A percentile compares a stretch with the other conserved stretches of the same genome.
phyloP scores from a whole-genome alignment of 2,797 vertebrate genomes.

The Sciurus vulgaris region DNA sequence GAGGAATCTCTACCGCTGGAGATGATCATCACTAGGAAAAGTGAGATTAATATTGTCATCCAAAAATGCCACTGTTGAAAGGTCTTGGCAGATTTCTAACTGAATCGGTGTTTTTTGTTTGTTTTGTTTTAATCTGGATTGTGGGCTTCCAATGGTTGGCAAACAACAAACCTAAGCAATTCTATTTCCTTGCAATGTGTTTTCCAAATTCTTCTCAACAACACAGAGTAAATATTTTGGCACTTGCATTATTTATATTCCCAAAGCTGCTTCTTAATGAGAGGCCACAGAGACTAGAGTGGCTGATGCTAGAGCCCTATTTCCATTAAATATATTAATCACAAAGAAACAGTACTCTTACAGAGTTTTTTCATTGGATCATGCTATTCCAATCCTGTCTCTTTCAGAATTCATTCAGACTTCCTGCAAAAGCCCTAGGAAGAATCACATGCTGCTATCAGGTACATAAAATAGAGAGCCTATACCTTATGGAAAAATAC shows the following conservation, averaged over 20 bases:
- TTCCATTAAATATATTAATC: not conserved
- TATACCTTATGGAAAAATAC: not conserved
- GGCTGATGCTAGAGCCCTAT: not conserved
- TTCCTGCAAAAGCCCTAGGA: not conserved
- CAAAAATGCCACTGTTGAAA: conserved; percentile 45
- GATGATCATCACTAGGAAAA: conserved; percentile 8
- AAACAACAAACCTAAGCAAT: not conserved
- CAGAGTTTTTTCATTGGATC: not conserved
- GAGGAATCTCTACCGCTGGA: not conserved
- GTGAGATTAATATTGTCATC: not conserved
- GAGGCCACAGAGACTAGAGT: not conserved
- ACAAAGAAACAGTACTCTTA: not conserved
- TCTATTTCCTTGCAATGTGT: conserved; percentile 31
- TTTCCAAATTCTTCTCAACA: conserved; percentile 32
- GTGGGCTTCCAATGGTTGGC: not conserved
- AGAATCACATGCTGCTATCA: not conserved
- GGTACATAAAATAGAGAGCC: not conserved
- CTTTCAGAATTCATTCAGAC: not conserved
- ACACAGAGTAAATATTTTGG: not conserved
- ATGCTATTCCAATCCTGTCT: not conserved
- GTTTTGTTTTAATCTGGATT: not conserved
- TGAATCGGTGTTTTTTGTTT: not conserved
- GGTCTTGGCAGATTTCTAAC: not conserved
- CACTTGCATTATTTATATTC: not conserved
- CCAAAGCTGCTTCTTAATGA: not conserved